Base-by-base conservation (phyloP, 2,888 invertebrate species). In the Metallyticus violacea region DNA sequence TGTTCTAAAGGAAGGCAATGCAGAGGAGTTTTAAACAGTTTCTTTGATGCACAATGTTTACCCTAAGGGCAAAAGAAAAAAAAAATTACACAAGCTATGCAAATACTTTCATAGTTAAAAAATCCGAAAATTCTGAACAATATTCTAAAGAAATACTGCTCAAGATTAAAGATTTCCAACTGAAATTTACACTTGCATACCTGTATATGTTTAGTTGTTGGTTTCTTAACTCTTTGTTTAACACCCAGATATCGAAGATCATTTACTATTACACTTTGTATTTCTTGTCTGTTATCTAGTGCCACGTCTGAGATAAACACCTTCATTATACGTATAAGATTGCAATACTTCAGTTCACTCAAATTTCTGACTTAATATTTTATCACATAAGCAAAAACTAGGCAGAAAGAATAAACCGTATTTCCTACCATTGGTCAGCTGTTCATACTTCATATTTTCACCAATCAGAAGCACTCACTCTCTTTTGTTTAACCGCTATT, bases 211-310 rank as follows among this genome's bases (percentile, higher is more conserved):
- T 94, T 93, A 89, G 92, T 90, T 91, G 94, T 94, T 86, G 92
- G 92, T 90, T 95, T 96, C 90, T 96, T 96, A 81, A 94, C 91
- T 85, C 95, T 93, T 90, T 94, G 95, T 91, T 96, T 96, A 89
- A 96, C 93, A 78, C 96, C 96, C 85, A 95, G 93, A 90, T 93
- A 94, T 90, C 95, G 94, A 82, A 96, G 92, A 91, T 96, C 95
- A 88, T 93, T 93, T 26, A 95, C 92, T 86, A 96, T 94, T 89
- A 95, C 91, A 87, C 92, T 91, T 86, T 92, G 92, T 26, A 94
- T 91, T 90, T 93, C 93, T 88, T 94, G 94, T 30, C 30, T 85
- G 22, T 81, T 79, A 28, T 6, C 77, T n/a, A 77, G 78, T 28
- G n/a, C 28, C n/a, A 83, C 76, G 77, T 83, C 83, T 3, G 77